Percentiles rank a stretch among this genome's conserved stretches.
phyloP scores from a whole-genome alignment of 2,113 vertebrate genomes.

The Cavia porcellus region DNA sequence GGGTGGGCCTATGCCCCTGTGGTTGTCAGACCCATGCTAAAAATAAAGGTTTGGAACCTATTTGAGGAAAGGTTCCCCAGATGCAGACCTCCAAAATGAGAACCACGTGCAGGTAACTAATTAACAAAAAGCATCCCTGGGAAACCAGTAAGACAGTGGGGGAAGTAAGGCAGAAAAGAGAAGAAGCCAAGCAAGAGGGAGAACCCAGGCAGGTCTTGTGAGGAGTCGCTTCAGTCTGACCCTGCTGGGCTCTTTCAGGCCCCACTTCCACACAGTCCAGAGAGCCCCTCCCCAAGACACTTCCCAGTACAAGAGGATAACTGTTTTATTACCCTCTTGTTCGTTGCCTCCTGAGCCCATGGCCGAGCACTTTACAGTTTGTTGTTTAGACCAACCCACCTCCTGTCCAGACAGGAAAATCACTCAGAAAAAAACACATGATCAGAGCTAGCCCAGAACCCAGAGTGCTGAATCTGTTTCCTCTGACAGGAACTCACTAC shows the following conservation, averaged over 20 bases:
- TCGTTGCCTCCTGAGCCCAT: not conserved
- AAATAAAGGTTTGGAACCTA: not conserved
- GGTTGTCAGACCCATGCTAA: not conserved
- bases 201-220: no score
- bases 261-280: not conserved
- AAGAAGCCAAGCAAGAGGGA: not conserved
- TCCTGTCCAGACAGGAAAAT: not conserved
- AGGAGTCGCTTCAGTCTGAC: not conserved
- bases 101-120: not conserved
- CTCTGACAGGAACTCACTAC: not conserved
- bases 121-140: not conserved
- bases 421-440: not conserved
- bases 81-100: not conserved
- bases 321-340: not conserved
- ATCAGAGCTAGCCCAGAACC: not conserved
- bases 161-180: not conserved
- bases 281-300: not conserved
- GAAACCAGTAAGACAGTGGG: not conserved
- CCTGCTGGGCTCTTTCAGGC: not conserved
- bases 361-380: not conserved
- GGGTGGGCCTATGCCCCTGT: not conserved
- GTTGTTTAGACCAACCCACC: not conserved
- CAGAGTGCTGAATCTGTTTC: not conserved
- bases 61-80: not conserved
- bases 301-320: not conserved